Percentiles rank a stretch among this genome's conserved stretches.
Evolutionary conservation across 2,797 vertebrate species (phyloP).

Genomic region (Liasis olivaceus): DNA sequence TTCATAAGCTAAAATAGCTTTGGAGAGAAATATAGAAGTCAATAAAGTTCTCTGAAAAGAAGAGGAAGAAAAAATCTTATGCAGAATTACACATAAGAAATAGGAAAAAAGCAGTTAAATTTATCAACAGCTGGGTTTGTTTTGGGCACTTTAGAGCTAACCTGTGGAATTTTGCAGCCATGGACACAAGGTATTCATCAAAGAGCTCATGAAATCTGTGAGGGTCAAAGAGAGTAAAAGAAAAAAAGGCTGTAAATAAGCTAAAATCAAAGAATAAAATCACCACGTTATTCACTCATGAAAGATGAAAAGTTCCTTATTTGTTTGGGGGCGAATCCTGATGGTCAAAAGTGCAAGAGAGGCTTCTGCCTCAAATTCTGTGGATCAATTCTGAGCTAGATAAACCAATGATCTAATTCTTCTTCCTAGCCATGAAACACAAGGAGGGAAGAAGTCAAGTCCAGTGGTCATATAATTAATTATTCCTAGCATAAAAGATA

Average conservation of each 20-base stretch:
- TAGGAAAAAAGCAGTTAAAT: neutral
- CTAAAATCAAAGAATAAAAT: neutral
- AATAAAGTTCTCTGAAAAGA: neutral
- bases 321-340: neutral
- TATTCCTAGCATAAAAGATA: neutral
- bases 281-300: neutral
- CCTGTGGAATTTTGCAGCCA: conserved; percentile 10
- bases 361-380: neutral
- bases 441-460: neutral
- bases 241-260: neutral
- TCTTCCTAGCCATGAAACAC: neutral
- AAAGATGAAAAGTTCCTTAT: neutral
- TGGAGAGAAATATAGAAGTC: neutral
- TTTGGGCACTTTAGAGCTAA: neutral
- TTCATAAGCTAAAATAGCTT: rapidly evolving
- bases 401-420: neutral
- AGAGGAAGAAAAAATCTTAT: neutral
- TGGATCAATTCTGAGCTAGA: neutral
- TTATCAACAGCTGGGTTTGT: neutral
- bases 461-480: neutral
- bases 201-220: neutral
- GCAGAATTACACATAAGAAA: neutral
- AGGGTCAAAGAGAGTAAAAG: neutral
- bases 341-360: neutral
- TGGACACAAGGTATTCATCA: neutral